These are phyloP conservation scores for Mythimna impura DNA, from an alignment of 2,888 invertebrate species.

Conservation along the genomic window DNA sequence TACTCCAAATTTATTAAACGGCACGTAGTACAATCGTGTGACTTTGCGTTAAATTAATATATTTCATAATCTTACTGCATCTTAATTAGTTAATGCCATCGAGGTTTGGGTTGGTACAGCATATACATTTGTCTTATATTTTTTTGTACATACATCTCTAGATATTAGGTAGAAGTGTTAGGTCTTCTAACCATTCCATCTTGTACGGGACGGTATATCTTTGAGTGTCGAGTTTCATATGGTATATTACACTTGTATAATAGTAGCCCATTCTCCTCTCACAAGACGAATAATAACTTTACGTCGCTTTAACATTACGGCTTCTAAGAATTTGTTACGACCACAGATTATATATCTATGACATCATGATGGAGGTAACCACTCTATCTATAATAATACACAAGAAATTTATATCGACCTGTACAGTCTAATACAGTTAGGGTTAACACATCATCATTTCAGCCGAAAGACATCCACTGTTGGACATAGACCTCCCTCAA, in stretches of 20 bases:
- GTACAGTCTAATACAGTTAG: neutral
- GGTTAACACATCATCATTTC: neutral
- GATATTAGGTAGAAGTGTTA: no score
- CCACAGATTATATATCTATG: slow-evolving; percentile 28
- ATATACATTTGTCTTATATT: no score
- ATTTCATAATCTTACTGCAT: no score
- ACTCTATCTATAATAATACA: neutral
- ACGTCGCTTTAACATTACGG: neutral
- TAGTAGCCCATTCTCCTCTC: neutral
- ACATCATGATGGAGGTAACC: slow-evolving; percentile 24
- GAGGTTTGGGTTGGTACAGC: no score
- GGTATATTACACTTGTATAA: neutral
- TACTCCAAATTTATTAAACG: no score
- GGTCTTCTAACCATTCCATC: no score
- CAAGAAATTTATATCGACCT: slow-evolving; percentile 14
- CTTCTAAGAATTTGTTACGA: slow-evolving; percentile 32
- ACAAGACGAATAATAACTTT: slow-evolving; percentile 1
- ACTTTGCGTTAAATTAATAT: no score
- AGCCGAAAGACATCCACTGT: no score
- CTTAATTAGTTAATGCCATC: no score
- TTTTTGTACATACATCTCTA: no score
- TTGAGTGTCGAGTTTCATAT: neutral
- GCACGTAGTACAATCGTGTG: no score
- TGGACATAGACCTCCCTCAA: no score
- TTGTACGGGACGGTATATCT: neutral